phyloP scores from a whole-genome alignment of 2,113 vertebrate genomes.

The Corydoras maculifer region DNA sequence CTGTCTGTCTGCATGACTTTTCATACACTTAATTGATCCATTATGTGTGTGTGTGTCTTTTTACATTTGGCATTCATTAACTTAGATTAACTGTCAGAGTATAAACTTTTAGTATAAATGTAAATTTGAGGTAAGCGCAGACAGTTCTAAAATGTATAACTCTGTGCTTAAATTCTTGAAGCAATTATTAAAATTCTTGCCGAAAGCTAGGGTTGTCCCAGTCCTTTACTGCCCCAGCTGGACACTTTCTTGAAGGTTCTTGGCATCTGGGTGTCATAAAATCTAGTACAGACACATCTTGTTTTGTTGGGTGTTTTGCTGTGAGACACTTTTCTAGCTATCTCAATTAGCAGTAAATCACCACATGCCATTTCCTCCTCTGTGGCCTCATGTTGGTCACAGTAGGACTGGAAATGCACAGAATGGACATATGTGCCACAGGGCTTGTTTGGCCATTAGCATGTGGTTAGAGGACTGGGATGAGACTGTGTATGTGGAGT shows the following conservation, averaged over 20 bases:
- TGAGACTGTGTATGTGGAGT: constrained; percentile 29
- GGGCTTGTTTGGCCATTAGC: constrained; percentile 30
- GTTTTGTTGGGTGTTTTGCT: constrained; percentile 3
- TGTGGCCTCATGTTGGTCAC: constrained; percentile 9
- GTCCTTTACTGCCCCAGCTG: not conserved
- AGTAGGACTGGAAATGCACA: constrained; percentile 5
- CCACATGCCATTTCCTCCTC: constrained; percentile 17
- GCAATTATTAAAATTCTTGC: constrained; percentile 26
- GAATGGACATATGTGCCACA: constrained; percentile 30
- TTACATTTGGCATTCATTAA: not conserved
- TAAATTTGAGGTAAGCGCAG: constrained; percentile 21
- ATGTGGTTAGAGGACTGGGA: constrained; percentile 37
- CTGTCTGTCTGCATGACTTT: constrained; percentile 34
- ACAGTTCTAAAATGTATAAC: constrained; percentile 6
- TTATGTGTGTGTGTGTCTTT: not conserved
- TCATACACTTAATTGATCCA: constrained; percentile 29
- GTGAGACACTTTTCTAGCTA: constrained; percentile 8
- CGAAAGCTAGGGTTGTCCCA: constrained; percentile 13
- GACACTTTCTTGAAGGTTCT: constrained; percentile 5
- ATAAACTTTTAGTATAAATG: constrained; percentile 14
- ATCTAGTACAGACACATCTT: not conserved
- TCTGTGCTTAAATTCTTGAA: constrained; percentile 13
- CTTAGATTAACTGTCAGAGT: constrained; percentile 23
- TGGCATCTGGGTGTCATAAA: constrained; percentile 22
- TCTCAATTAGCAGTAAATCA: constrained; percentile 29